Percentiles rank a stretch among this genome's conserved stretches.
phyloP scores from a whole-genome alignment of 2,113 vertebrate genomes.

The Leuciscus idus region DNA sequence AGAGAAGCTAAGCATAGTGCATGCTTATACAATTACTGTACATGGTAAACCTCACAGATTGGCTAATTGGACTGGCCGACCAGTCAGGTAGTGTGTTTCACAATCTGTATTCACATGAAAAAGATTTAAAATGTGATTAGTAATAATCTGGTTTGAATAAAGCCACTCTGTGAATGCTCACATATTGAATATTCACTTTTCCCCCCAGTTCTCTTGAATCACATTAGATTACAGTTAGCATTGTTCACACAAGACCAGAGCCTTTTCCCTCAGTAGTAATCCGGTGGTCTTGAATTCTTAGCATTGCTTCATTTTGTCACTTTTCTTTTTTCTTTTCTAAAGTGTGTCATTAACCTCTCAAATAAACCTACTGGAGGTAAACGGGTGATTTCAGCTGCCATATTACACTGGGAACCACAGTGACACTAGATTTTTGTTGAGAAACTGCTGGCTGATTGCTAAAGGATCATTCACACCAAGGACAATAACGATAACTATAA shows the following conservation, averaged over 20 bases:
- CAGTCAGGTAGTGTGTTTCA: neutral
- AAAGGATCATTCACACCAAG: too few relatives aligned
- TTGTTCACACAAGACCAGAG: neutral
- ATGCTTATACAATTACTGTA: neutral
- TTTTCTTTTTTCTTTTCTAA: neutral
- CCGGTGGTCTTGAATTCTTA: constrained; percentile 4
- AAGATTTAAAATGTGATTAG: neutral
- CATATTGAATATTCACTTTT: neutral
- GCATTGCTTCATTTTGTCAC: constrained; percentile 25
- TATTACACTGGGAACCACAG: constrained; percentile 1
- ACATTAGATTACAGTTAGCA: constrained; percentile 10
- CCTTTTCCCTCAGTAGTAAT: constrained; percentile 16
- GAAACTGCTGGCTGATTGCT: neutral
- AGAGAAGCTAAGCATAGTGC: neutral
- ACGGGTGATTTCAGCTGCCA: neutral
- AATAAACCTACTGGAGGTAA: constrained; percentile 2
- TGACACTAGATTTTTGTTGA: constrained; percentile 6
- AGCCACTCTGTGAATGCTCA: neutral
- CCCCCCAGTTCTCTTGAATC: neutral
- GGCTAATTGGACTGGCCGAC: neutral
- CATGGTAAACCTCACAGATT: neutral
- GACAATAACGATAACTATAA: too few relatives aligned
- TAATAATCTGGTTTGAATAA: neutral
- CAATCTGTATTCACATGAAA: neutral
- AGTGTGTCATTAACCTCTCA: constrained; percentile 13